Percentiles rank a stretch among this genome's conserved stretches.
These are phyloP conservation scores for Scarus forsteni DNA, from an alignment of 2,797 vertebrate species.

Conservation along the genomic window DNA sequence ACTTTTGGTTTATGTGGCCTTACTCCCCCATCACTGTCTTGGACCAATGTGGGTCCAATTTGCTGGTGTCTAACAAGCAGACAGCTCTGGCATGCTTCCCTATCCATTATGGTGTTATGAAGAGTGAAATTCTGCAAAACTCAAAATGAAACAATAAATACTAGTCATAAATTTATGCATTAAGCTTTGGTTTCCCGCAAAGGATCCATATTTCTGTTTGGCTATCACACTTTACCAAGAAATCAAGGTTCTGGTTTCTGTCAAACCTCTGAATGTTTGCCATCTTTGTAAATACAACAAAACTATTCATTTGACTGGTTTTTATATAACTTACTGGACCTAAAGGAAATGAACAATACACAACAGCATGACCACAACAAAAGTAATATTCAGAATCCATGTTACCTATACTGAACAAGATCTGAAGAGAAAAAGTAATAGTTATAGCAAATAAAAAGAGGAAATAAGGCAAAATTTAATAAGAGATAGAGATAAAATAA, in stretches of 20 bases:
- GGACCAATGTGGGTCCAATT: slow-evolving; percentile 66
- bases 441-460: too few species aligned
- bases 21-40: slow-evolving; percentile 60
- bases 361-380: too few species aligned
- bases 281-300: slow-evolving; percentile 26
- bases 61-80: slow-evolving; percentile 66
- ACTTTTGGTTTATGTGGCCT: slow-evolving; percentile 67
- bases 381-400: too few species aligned
- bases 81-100: slow-evolving; percentile 44
- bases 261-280: slow-evolving; percentile 11
- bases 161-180: slow-evolving; percentile 37
- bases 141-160: slow-evolving; percentile 49
- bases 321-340: slow-evolving; percentile 34
- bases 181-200: slow-evolving; percentile 20
- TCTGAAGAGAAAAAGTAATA: too few species aligned
- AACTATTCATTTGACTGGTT: slow-evolving; percentile 4
- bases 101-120: slow-evolving; percentile 44
- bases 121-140: slow-evolving; percentile 40
- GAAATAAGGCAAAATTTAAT: too few species aligned
- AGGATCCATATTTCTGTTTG: slow-evolving; percentile 41
- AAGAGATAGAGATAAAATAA: too few species aligned
- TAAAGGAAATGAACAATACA: neutral
- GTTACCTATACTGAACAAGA: too few species aligned
- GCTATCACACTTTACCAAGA: slow-evolving; percentile 25
- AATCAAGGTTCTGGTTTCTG: slow-evolving; percentile 5